Evolutionary conservation across 2,797 vertebrate species (phyloP).

Genomic region (Emydoidea blandingii): DNA sequence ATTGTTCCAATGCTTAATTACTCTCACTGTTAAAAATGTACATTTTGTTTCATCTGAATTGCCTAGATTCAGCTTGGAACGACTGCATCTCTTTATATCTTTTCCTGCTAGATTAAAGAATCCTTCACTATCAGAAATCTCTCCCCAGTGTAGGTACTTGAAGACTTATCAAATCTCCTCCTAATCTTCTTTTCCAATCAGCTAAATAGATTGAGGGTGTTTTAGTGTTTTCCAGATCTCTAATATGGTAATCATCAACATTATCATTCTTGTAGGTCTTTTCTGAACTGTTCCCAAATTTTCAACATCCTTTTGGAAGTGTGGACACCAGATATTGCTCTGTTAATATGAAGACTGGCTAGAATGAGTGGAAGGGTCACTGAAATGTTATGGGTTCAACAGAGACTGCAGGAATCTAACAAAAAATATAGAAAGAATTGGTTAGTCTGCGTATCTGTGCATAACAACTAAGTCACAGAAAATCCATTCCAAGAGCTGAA

Average conservation of each 20-base stretch:
- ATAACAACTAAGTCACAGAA: background rate
- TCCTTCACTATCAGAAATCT: background rate
- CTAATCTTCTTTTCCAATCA: background rate
- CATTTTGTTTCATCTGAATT: background rate
- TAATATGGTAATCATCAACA: background rate
- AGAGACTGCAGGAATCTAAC: background rate
- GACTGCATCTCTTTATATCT: background rate
- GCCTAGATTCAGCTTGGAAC: background rate
- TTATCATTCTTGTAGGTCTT: background rate
- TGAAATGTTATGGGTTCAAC: background rate
- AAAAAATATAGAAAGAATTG: background rate
- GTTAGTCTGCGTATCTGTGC: background rate
- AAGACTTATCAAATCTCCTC: background rate
- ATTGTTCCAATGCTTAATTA: background rate
- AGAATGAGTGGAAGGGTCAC: background rate
- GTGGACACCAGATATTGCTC: background rate
- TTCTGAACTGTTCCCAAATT: background rate
- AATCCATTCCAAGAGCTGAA: background rate
- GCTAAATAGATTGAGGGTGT: background rate
- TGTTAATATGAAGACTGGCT: background rate
- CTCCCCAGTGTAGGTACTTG: background rate
- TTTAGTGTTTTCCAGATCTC: background rate
- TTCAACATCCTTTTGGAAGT: background rate
- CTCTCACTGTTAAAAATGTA: background rate
- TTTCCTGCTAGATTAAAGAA: background rate